Percentiles rank a stretch among this genome's conserved stretches.
Evolutionary conservation across 2,888 invertebrate species (phyloP).

Genomic region (Pseudococcus jackbeardsleyi): DNA sequence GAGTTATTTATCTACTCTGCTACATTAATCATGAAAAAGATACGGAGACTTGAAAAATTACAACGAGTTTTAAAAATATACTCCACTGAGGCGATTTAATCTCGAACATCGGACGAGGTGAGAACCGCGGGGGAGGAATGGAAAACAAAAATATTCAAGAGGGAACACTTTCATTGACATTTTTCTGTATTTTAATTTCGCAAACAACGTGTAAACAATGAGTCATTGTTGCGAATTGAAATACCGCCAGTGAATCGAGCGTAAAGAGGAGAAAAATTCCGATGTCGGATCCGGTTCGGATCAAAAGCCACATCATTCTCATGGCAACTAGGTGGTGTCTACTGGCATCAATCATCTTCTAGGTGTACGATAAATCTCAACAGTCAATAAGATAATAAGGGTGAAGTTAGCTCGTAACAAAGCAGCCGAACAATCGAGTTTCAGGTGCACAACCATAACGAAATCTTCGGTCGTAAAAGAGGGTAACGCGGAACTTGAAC

Average conservation of each 20-base stretch:
- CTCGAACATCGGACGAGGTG: neutral
- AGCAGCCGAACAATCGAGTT: neutral
- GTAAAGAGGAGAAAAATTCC: neutral
- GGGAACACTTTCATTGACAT: conserved; percentile 10
- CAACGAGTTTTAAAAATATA: conserved; percentile 11
- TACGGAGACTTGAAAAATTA: conserved; percentile 9
- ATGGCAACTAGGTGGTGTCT: neutral
- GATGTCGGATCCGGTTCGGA: neutral
- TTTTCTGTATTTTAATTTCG: conserved; percentile 20
- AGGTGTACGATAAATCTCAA: neutral
- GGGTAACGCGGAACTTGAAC: conserved; percentile 26
- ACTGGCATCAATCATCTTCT: neutral
- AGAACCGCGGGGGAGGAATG: neutral
- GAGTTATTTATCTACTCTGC: neutral
- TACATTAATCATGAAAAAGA: conserved; percentile 28
- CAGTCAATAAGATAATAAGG: neutral
- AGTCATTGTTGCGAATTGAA: conserved; percentile 35
- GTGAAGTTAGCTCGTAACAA: neutral
- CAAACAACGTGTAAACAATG: conserved; percentile 27
- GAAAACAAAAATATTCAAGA: conserved; percentile 6
- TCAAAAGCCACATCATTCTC: conserved; percentile 24
- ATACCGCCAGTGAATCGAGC: neutral
- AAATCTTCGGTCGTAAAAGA: neutral
- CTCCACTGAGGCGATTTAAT: neutral
- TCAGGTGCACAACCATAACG: neutral